These are phyloP conservation scores for Drosophila percnosoma DNA, from an alignment of 2,888 invertebrate species.

Conservation along the genomic window DNA sequence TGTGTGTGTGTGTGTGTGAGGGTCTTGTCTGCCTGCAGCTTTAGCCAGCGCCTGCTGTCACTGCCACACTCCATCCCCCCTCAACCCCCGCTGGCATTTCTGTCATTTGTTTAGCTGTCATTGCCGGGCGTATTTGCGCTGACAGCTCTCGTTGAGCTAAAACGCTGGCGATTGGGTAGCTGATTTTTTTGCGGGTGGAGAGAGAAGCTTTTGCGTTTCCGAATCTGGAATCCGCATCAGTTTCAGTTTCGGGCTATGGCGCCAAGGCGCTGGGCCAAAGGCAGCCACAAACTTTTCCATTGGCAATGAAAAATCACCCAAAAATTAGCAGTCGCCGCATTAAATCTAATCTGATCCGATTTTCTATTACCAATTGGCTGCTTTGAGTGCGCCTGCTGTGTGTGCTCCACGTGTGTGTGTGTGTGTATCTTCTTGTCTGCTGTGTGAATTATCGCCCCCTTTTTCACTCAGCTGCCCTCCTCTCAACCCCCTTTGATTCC, in stretches of 20 bases:
- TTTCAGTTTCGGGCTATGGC: slow-evolving; percentile 33
- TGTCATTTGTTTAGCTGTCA: slow-evolving; percentile 81
- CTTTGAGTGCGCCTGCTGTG: slow-evolving; percentile 39
- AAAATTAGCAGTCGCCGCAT: slow-evolving; percentile 78
- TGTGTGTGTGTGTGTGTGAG: slow-evolving; percentile 28
- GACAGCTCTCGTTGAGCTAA: slow-evolving; percentile 60
- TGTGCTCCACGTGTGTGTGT: slow-evolving; percentile 8
- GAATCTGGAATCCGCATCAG: slow-evolving; percentile 8
- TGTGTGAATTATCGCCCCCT: slow-evolving; percentile 48
- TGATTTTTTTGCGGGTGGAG: not conserved
- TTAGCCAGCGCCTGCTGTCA: slow-evolving; percentile 48
- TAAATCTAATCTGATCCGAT: slow-evolving; percentile 80
- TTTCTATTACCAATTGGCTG: slow-evolving; percentile 76
- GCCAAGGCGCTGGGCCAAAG: slow-evolving; percentile 46
- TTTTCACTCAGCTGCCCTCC: slow-evolving; percentile 9
- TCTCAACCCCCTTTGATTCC: slow-evolving; percentile 12
- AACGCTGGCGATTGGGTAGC: slow-evolving; percentile 14
- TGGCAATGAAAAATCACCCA: slow-evolving; percentile 70
- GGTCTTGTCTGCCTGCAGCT: slow-evolving; percentile 30
- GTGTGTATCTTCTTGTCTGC: slow-evolving; percentile 18
- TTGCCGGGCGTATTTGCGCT: slow-evolving; percentile 75
- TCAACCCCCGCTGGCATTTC: slow-evolving; percentile 39
- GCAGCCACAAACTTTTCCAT: slow-evolving; percentile 34
- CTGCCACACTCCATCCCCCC: slow-evolving; percentile 29
- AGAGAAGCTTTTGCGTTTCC: not conserved